Evolutionary conservation across 2,113 vertebrate species (phyloP).

Genomic region (Tachycineta bicolor): DNA sequence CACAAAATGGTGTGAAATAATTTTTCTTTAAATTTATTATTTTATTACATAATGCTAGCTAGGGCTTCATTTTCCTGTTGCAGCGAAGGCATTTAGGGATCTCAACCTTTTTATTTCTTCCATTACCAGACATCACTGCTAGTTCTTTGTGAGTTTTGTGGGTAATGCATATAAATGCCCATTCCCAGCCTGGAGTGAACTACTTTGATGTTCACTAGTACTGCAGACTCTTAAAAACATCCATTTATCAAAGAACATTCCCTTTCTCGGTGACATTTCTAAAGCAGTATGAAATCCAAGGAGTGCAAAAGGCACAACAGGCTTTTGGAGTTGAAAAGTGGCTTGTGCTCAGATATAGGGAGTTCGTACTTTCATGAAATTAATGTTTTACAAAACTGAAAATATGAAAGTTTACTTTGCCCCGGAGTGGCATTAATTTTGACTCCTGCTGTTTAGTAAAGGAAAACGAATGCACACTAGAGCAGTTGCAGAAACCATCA

Average conservation of each 20-base stretch:
- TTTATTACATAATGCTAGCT: neutral
- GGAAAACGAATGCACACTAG: neutral
- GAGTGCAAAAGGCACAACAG: neutral
- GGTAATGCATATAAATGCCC: neutral
- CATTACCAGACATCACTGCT: neutral
- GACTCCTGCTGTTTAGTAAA: neutral
- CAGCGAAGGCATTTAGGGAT: neutral
- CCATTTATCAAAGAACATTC: neutral
- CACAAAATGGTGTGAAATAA: neutral
- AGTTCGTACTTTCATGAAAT: neutral
- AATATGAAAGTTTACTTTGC: slow-evolving; percentile 21
- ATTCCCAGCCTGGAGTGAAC: neutral
- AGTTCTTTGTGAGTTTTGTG: neutral
- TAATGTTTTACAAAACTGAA: neutral
- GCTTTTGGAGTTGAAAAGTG: neutral
- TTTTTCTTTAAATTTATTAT: neutral
- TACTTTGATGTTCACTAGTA: neutral
- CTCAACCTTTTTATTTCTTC: neutral
- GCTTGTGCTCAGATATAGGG: neutral
- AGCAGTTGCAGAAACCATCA: neutral
- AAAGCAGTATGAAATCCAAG: neutral
- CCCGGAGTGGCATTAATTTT: neutral
- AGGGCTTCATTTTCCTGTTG: neutral
- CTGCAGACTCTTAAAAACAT: neutral
- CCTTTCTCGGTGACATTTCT: neutral